Percentiles rank a stretch among this genome's conserved stretches.
phyloP scores from a whole-genome alignment of 1,140 invertebrate genomes.

The Drepana arcuata region DNA sequence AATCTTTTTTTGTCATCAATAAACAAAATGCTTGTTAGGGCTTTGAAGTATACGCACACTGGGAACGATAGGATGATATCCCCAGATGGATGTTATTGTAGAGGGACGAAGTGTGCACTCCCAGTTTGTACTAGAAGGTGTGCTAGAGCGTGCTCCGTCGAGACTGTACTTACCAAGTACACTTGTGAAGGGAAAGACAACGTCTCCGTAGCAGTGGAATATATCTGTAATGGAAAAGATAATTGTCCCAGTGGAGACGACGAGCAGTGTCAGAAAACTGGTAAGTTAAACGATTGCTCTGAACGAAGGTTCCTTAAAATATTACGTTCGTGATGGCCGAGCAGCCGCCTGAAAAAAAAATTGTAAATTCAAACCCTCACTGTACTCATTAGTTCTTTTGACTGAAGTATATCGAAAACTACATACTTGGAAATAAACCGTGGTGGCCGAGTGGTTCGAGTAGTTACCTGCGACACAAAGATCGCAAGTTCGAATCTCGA shows the following conservation, averaged over 20 bases:
- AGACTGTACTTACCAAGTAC: constrained; percentile 32
- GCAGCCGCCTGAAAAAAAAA: too few relatives aligned
- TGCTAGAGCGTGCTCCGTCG: constrained; percentile 28
- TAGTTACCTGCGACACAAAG: too few relatives aligned
- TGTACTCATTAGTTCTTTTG: background rate
- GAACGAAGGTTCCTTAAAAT: background rate
- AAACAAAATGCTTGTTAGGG: constrained; percentile 30
- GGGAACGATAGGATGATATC: constrained; percentile 35
- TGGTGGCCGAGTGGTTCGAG: background rate
- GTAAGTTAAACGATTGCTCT: constrained; percentile 13
- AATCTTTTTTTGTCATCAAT: constrained; percentile 28
- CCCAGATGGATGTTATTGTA: constrained; percentile 34
- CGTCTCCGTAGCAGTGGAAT: constrained; percentile 19
- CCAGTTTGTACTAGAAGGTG: constrained; percentile 32
- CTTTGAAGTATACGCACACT: constrained; percentile 33
- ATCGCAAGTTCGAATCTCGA: too few relatives aligned
- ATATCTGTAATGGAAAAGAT: constrained; percentile 33
- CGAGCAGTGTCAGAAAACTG: constrained; percentile 32
- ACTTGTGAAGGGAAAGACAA: constrained; percentile 17
- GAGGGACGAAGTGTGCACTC: constrained; percentile 21
- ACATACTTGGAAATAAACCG: background rate
- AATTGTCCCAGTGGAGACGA: constrained; percentile 44
- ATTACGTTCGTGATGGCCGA: too few relatives aligned
- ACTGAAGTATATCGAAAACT: background rate
- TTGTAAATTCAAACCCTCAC: too few relatives aligned